Percentiles rank a stretch among this genome's conserved stretches.
These are phyloP conservation scores for Tholera decimalis DNA, from an alignment of 2,888 invertebrate genomes.

Conservation along the genomic window DNA sequence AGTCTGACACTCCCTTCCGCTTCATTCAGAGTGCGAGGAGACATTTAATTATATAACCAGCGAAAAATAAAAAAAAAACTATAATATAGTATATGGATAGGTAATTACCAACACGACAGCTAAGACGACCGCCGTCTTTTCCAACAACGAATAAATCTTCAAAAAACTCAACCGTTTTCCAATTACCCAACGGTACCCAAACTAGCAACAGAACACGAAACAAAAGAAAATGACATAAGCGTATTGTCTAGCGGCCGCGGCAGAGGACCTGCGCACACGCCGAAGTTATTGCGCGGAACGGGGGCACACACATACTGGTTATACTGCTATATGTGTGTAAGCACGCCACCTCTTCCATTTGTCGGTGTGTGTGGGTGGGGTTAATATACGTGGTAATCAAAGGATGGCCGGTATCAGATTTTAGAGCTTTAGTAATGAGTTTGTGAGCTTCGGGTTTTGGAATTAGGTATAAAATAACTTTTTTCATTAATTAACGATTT, in stretches of 20 bases:
- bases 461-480: no score
- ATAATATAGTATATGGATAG: no score
- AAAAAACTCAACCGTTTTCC: conserved; percentile 17
- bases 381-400: conserved; percentile 57
- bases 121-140: no score
- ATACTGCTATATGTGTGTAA: background rate
- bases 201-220: conserved; percentile 61
- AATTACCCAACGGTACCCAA: conserved; percentile 57
- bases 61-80: no score
- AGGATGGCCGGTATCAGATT: conserved; percentile 31
- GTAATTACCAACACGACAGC: no score
- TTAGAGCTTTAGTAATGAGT: background rate
- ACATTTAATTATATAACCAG: no score
- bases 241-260: conserved; percentile 68
- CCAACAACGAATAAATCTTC: background rate
- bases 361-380: conserved; percentile 56
- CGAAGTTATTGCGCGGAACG: conserved; percentile 65
- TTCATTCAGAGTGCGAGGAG: no score
- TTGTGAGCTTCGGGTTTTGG: background rate
- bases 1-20: no score
- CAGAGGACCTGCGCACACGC: conserved; percentile 71
- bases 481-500: no score
- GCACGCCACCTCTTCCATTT: background rate
- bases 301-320: conserved; percentile 53
- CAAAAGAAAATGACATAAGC: conserved; percentile 79